Evolutionary conservation across 2,113 vertebrate species (phyloP), one percentile per base, ranked within the genome.

Genomic region (Festucalex cinctus): DNA sequence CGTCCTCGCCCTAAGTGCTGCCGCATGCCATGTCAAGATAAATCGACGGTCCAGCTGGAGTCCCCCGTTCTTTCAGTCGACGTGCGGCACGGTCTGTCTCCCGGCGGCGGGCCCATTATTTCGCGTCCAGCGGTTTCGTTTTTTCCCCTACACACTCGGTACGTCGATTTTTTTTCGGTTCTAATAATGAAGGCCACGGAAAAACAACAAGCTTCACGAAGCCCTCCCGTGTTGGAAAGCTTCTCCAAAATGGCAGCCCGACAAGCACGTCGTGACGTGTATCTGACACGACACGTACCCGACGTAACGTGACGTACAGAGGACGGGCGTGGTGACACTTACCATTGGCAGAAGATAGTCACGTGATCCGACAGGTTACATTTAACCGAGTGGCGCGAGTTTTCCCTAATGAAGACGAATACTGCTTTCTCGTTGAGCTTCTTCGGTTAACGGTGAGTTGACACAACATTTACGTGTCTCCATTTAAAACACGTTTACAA

Each of bases 11-110:
- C 87, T 57, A 57, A 32, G 14, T 57, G 54, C 54, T 77, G 85
- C 85, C 63, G 83, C 87, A 93, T 93, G 95, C 96, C 97, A 99
- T 99, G 97, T 99, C 97, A 99, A 99, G 96, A 98, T 92, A 97
- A 95, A 91, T 93, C 93, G 91, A 96, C 93, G 89, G 93, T 91
- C 93, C 94, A 94, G 90, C 89, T 92, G 86, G 92, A 93, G 88
- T 94, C 90, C 89, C 91, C 94, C 94, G 94, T 93, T 91, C 94
- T 95, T 86, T 92, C 86, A 88, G 85, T 87, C 86, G 92, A 93
- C 79, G 89, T 92, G 85, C 88, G 85, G 89, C 90, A 89, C 85
- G 86, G 88, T 91, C 92, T 94, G 92, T 92, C 93, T 91, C 94
- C 94, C 91, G 94, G 91, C 65, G 91, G 90, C 64, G 91, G 90